Conservation (phyloP, 2,888 invertebrate genomes). For the Aphelenchoides bicaudatus region DNA sequence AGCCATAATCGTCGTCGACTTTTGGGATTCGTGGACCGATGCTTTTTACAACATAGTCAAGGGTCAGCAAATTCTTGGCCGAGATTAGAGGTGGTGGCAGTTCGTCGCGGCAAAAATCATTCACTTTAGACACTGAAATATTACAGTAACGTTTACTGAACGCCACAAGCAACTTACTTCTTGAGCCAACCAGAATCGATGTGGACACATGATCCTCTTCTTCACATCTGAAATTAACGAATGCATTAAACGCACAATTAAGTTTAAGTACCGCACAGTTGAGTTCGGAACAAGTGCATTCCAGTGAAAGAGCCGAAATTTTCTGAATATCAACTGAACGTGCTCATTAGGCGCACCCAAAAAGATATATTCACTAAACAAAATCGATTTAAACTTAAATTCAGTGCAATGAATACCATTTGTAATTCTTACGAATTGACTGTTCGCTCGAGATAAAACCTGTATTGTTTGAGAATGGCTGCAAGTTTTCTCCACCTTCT, state of each 20-base stretch:
- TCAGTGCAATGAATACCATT: too few relatives aligned
- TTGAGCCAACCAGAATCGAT: constrained; percentile 76
- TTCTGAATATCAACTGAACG: constrained; percentile 49
- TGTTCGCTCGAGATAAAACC: constrained; percentile 36
- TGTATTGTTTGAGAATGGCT: constrained; percentile 29
- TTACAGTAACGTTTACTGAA: too few relatives aligned
- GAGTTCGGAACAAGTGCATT: constrained; percentile 1
- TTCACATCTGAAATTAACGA: constrained; percentile 68
- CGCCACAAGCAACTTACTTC: too few relatives aligned
- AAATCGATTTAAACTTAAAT: too few relatives aligned
- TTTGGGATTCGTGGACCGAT: constrained; percentile 10
- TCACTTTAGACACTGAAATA: constrained; percentile 82
- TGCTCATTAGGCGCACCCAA: constrained; percentile 48
- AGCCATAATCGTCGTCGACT: constrained; percentile 33
- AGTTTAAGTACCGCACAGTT: not conserved
- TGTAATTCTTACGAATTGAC: constrained; percentile 28
- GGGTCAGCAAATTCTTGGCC: constrained; percentile 77
- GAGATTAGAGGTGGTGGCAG: constrained; percentile 85
- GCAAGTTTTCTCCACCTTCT: constrained; percentile 16
- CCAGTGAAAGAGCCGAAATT: constrained; percentile 51
- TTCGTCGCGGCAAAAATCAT: constrained; percentile 78
- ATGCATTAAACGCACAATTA: constrained; percentile 10
- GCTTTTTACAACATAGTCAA: constrained; percentile 71
- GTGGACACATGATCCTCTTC: constrained; percentile 62
- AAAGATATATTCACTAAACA: constrained; percentile 42